phyloP scores from a whole-genome alignment of 2,797 vertebrate genomes.

The Eulemur mongoz region DNA sequence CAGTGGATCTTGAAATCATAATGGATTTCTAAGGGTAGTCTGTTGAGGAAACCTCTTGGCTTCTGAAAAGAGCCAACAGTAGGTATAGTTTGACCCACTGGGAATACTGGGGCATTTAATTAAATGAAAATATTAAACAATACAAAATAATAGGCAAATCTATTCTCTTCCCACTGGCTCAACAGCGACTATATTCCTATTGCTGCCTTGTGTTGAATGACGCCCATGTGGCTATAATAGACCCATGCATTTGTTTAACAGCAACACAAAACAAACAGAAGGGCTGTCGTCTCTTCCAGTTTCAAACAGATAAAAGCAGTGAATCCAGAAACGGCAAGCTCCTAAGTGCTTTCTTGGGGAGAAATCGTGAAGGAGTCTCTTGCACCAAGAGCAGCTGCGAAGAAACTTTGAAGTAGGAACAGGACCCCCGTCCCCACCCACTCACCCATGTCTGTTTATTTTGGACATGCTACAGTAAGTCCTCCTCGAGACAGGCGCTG shows the following conservation, averaged over 20 bases:
- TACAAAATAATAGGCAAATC: conserved; percentile 41
- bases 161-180: background rate
- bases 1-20: background rate
- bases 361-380: conserved; percentile 31
- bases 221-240: background rate
- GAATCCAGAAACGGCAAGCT: conserved; percentile 47
- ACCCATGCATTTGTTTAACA: conserved; percentile 17
- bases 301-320: conserved; percentile 62
- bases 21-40: background rate
- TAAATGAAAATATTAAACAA: conserved; percentile 26
- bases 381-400: background rate
- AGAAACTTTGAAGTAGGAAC: background rate
- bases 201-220: conserved; percentile 45
- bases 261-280: conserved; percentile 69
- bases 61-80: conserved; percentile 27
- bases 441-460: conserved; percentile 18
- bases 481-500: background rate
- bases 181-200: background rate
- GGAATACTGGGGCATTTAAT: background rate
- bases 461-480: conserved; percentile 37
- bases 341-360: conserved; percentile 23
- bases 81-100: background rate
- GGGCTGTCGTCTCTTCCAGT: conserved; percentile 7
- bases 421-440: background rate
- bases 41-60: background rate